Percentiles rank a stretch among this genome's conserved stretches.
phyloP scores from a whole-genome alignment of 2,888 invertebrate species.

The Tetragonisca angustula region DNA sequence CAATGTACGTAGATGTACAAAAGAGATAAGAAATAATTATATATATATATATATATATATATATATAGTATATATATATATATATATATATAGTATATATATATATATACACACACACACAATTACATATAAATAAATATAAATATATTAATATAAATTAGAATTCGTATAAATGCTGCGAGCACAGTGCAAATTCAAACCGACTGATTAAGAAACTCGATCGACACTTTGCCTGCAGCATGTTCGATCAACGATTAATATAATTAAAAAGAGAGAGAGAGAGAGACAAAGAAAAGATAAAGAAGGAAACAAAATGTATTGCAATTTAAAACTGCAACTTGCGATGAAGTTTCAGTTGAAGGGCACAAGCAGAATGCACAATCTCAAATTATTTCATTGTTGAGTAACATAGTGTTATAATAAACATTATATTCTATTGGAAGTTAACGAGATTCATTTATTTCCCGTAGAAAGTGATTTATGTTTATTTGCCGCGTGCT shows the following conservation, averaged over 20 bases:
- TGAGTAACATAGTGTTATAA: slow-evolving; percentile 78
- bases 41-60: slow-evolving; percentile 52
- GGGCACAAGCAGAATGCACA: slow-evolving; percentile 80
- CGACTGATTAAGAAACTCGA: slow-evolving; percentile 17
- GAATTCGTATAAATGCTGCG: slow-evolving; percentile 48
- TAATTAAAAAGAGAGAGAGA: slow-evolving; percentile 12
- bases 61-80: no score
- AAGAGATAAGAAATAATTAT: slow-evolving; percentile 66
- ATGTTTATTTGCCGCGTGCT: slow-evolving; percentile 15
- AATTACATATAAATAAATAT: slow-evolving; percentile 45
- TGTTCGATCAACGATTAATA: slow-evolving; percentile 47
- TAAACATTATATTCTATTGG: slow-evolving; percentile 79
- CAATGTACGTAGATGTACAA: slow-evolving; percentile 75
- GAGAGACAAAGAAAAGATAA: slow-evolving; percentile 16
- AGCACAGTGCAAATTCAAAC: slow-evolving; percentile 44
- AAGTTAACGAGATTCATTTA: slow-evolving; percentile 50
- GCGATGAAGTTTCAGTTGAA: slow-evolving; percentile 68
- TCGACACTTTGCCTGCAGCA: slow-evolving; percentile 54
- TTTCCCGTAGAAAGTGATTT: slow-evolving; percentile 12
- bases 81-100: no score
- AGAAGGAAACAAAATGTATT: slow-evolving; percentile 48
- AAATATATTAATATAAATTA: slow-evolving; percentile 55
- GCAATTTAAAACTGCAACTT: slow-evolving; percentile 66
- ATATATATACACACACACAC: slow-evolving; percentile 39
- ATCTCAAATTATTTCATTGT: slow-evolving; percentile 75